Percentiles rank a stretch among this genome's conserved stretches.
Evolutionary conservation across 2,113 vertebrate species (phyloP).

Genomic region (Bungarus multicinctus): DNA sequence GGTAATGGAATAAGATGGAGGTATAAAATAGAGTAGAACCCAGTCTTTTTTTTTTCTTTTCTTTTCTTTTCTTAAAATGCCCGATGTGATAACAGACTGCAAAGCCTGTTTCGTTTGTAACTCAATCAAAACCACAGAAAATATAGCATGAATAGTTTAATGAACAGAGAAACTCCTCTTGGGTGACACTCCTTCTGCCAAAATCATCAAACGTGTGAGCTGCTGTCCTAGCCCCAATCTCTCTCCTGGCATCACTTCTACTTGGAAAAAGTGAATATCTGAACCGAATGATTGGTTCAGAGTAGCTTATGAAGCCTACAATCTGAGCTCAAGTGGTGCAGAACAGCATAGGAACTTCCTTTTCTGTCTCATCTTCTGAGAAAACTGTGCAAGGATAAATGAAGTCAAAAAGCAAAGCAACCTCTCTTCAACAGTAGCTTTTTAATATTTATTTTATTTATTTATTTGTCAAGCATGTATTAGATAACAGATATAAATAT

Average conservation of each 20-base stretch:
- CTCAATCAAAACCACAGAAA: slow-evolving; percentile 8
- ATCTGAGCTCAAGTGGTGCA: background rate
- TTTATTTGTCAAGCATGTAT: too few species aligned
- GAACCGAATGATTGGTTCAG: slow-evolving; percentile 35
- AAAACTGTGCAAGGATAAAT: background rate
- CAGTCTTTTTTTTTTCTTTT: slow-evolving; percentile 15
- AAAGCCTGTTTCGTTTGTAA: slow-evolving; percentile 5
- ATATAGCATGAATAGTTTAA: slow-evolving; percentile 12
- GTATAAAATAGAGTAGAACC: background rate
- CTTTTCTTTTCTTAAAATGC: background rate
- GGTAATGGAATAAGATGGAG: background rate
- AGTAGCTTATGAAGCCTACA: background rate
- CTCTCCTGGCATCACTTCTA: slow-evolving; percentile 11
- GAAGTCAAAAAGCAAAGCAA: background rate
- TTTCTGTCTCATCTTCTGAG: background rate
- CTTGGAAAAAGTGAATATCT: slow-evolving; percentile 27
- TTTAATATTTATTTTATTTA: too few species aligned
- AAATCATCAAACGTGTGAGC: background rate
- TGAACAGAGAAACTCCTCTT: slow-evolving; percentile 29
- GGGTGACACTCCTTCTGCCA: slow-evolving; percentile 21
- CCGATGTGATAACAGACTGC: background rate
- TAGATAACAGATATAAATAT: too few species aligned
- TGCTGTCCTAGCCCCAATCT: background rate
- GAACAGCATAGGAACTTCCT: background rate
- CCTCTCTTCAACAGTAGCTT: background rate